Evolutionary conservation across 2,113 vertebrate species (phyloP), one percentile per base, ranked within the genome.

Genomic region (Alexandromys fortis): DNA sequence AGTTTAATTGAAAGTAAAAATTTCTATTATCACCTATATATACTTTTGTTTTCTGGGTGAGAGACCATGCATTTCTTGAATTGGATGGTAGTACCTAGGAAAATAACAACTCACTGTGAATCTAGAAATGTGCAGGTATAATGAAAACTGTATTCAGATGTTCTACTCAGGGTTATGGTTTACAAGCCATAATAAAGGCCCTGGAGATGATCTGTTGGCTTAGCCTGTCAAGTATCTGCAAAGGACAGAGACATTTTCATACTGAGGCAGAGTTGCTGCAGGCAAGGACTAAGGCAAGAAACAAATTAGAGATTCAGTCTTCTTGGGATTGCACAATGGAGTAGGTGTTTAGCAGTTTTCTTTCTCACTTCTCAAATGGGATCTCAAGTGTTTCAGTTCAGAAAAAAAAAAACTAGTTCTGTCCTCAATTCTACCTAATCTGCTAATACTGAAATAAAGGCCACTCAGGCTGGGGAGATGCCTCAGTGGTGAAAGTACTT

Each of bases 301-400:
- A 90, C 52, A 90, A 85, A 94, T 79, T 1, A 96, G 81, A 91
- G 97, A 95, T 70, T 65, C 61, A 88, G 55, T 70, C 58, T 78
- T 83, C 30, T 45, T 52, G 68, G 68, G 79, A 86, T 16, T 58
- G 58, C 19, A 82, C 28, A 86, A 92, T 2, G n/a, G 58, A 91
- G 82, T 33, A 85, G 72, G 92, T 86, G 63, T 94, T 75, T 68
- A 92, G 90, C 82, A 93, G 68, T 68, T 95, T 86, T 73, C 89
- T 85, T 90, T 86, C 79, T 97, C 86, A 91, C 79, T 94, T 95
- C 63, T 24, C 78, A 97, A 96, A 92, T 58, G 94, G 58, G 89
- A 96, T 90, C 79, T 81, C 88, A 91, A 91, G 73, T 67, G 86
- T 94, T 93, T 82, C 63, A 38, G 49, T 94, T 94, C 79, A 88